phyloP scores from a whole-genome alignment of 2,888 invertebrate species.

The Luperina nickerlii region DNA sequence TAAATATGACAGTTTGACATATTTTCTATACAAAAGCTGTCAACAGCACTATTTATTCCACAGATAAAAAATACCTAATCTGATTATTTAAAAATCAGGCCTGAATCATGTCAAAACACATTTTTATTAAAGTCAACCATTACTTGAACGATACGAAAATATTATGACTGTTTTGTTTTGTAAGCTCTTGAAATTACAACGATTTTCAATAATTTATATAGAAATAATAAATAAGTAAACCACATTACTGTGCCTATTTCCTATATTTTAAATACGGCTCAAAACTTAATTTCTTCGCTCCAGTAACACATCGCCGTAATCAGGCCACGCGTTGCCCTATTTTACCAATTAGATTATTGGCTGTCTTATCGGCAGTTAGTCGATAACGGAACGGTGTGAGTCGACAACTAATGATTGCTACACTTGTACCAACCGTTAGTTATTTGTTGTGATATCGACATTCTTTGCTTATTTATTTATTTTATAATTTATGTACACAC shows the following conservation, averaged over 20 bases:
- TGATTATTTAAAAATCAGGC: too few species aligned
- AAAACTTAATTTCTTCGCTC: constrained; percentile 16
- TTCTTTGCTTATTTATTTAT: constrained; percentile 1
- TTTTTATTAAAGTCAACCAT: not conserved
- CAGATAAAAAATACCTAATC: too few species aligned
- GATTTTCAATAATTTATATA: not conserved
- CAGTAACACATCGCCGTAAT: constrained; percentile 19
- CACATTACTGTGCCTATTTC: not conserved
- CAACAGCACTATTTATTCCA: too few species aligned
- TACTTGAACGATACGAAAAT: not conserved
- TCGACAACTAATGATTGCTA: constrained; percentile 54
- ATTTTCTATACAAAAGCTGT: too few species aligned
- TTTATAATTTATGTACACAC: too few species aligned
- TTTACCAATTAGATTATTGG: constrained; percentile 61
- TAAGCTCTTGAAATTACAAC: not conserved
- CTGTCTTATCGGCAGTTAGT: constrained; percentile 55
- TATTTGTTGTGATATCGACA: constrained; percentile 28
- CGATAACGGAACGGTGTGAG: constrained; percentile 53
- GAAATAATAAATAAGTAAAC: too few species aligned
- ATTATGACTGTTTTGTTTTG: not conserved
- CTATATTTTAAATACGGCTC: not conserved
- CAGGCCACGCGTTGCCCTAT: constrained; percentile 58
- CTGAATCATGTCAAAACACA: too few species aligned
- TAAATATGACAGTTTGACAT: too few species aligned
- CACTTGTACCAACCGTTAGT: constrained; percentile 21